Evolutionary conservation across 2,113 vertebrate species (phyloP), one percentile per base, ranked within the genome.

Genomic region (Sinocyclocheilus maitianheensis): DNA sequence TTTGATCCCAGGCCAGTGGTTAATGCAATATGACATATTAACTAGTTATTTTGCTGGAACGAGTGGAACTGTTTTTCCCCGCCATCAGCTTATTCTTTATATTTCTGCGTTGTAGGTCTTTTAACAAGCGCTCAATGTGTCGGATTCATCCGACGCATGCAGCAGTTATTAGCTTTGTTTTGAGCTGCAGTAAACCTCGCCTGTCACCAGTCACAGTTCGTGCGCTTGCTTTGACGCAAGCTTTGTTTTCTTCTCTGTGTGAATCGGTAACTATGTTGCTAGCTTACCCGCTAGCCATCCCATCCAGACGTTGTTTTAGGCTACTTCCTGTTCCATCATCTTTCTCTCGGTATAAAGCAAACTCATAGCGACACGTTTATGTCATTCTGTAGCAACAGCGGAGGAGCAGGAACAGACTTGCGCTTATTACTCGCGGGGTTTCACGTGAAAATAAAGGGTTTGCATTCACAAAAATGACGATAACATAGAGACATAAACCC

Each of bases 201-300:
- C 18, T n/a, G n/a, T 82, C 46, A 81, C 24, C 22, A 51, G 11
- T 2, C n/a, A 53, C 46, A 14, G 67, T 26, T 74, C 26, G 62
- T 46, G 6, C 60, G 5, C 40, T 72, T 74, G 9, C 6, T 67
- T 12, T 16, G 26, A 30, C 18, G 4, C 62, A 26, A 58, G 22
- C n/a, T 65, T 79, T 46, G 90, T 20, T 92, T 77, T 91, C 85
- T 85, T 30, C 14, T 46, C 43, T 82, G 20, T n/a, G 1, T 24
- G 16, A 53, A 65, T 51, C 11, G 1, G 37, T 51, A 20, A 62
- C 67, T 77, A 77, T 34, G 48, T 81, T 82, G 71, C 72, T 89
- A 77, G 55, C 18, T 24, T 60, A 5, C 43, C 40, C 13, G 81
- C 81, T 79, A 84, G 65, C 62, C 78, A 82, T 75, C 55, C 55